These are phyloP conservation scores for Hydropsyche tenuis DNA, from an alignment of 1,140 invertebrate species.

Conservation along the genomic window DNA sequence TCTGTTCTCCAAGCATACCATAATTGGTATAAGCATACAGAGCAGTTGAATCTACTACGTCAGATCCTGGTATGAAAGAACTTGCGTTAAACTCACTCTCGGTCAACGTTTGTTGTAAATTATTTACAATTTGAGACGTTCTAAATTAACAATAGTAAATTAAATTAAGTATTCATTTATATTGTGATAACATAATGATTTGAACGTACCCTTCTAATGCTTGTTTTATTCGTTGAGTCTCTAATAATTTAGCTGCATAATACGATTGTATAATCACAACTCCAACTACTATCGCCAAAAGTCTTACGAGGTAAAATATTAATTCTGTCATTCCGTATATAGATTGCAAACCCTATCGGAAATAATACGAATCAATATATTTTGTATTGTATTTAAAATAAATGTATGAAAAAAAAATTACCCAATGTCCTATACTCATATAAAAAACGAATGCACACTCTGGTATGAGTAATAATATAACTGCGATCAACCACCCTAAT, in stretches of 20 bases:
- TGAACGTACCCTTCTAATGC: constrained; percentile 52
- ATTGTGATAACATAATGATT: constrained; percentile 49
- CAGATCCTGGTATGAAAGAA: constrained; percentile 61
- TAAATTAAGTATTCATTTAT: not conserved
- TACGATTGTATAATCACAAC: constrained; percentile 69
- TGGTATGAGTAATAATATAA: constrained; percentile 70
- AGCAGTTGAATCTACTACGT: constrained; percentile 41
- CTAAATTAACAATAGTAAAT: constrained; percentile 40
- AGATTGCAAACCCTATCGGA: constrained; percentile 63
- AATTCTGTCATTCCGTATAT: constrained; percentile 68
- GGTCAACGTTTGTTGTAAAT: constrained; percentile 55
- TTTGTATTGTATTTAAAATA: not conserved
- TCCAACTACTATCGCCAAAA: constrained; percentile 66
- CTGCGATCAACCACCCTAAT: constrained; percentile 69
- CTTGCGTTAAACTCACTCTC: constrained; percentile 68
- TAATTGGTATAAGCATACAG: constrained; percentile 60
- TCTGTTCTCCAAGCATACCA: constrained; percentile 58
- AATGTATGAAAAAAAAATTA: constrained; percentile 53
- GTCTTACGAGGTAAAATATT: constrained; percentile 66
- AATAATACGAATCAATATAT: constrained; percentile 43
- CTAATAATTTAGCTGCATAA: constrained; percentile 59
- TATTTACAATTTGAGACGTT: constrained; percentile 46
- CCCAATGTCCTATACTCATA: constrained; percentile 74
- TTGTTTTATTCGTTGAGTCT: constrained; percentile 57
- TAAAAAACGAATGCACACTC: constrained; percentile 73